Base-by-base conservation (phyloP, 2,797 vertebrate genomes). In the Urosaurus nigricauda region DNA sequence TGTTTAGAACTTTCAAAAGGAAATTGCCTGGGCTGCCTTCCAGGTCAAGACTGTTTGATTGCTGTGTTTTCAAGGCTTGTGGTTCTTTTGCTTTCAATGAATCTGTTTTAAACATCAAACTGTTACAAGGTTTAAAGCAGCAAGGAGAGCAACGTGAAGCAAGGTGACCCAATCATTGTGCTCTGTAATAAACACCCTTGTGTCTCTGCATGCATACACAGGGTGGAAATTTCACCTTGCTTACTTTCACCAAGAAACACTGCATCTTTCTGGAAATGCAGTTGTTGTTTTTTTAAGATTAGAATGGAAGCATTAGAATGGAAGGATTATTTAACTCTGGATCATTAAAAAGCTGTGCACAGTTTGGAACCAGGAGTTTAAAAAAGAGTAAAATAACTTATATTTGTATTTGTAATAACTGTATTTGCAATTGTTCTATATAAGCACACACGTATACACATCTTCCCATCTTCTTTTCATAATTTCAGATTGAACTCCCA, bases 111-210 rank as follows among this genome's bases (percentile, higher is more conserved):
- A 56, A 65, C 19, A 58, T 82, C 79, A 91, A 91, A 79, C 58
- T 12, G 74, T 78, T 84, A 88, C 80, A 26, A 68, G 70, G 40
- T 93, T 81, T 90, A 83, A 85, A 93, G 89, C 17, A 1, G 87
- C 13, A 92, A 84, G 78, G 88, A 94, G 85, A 92, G 88, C 85
- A 88, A 92, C 84, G 87, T 88, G 78, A 92, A 92, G 94, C 90
- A 93, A 93, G 79, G 93, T 84, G 82, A 93, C 63, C 29, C 63
- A 75, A 14, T 63, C 84, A 90, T 68, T 1, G 29, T 75, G 86
- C 83, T 83, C 93, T 93, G 90, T 90, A 91, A 83, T 75, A 84
- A 88, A 87, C 16, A 29, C 29, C 60, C 37, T 7, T 51, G 40
- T 51, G 43, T n/a, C 47, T 53, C 5, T 32, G 8, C 43, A 60